phyloP scores from a whole-genome alignment of 2,113 vertebrate species.

The Maccullochella peelii region DNA sequence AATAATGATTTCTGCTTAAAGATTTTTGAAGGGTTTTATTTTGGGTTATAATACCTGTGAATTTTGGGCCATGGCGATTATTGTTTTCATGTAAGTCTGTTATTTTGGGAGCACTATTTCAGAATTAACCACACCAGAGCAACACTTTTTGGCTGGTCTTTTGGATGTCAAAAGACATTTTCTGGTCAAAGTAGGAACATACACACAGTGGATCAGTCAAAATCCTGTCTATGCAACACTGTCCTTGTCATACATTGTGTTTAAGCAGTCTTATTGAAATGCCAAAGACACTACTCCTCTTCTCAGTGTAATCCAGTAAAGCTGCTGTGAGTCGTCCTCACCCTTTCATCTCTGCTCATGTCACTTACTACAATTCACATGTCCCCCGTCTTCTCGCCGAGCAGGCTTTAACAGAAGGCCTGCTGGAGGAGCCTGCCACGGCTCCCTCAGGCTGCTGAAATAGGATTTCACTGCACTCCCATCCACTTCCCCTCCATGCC shows the following conservation, averaged over 20 bases:
- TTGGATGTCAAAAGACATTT: background rate
- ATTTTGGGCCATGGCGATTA: no score
- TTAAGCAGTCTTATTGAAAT: conserved; percentile 52
- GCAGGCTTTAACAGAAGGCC: conserved; percentile 28
- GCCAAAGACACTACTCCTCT: conserved; percentile 46
- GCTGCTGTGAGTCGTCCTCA: conserved; percentile 41
- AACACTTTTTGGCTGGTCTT: background rate
- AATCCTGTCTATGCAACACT: background rate
- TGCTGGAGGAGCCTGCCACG: background rate
- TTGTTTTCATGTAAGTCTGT: no score
- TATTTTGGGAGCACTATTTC: background rate
- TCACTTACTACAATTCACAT: conserved; percentile 30
- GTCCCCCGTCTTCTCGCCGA: background rate
- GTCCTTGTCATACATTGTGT: background rate
- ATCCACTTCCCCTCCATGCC: conserved; percentile 37
- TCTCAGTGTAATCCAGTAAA: conserved; percentile 65
- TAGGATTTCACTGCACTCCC: conserved; percentile 54
- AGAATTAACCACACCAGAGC: background rate
- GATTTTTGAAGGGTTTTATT: no score
- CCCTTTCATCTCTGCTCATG: conserved; percentile 62
- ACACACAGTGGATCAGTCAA: background rate
- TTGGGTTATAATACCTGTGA: no score
- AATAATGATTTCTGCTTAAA: no score
- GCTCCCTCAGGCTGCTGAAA: conserved; percentile 48
- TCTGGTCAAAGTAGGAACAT: background rate